Base-by-base conservation (phyloP, 2,113 vertebrate genomes). In the Sinocyclocheilus maitianheensis region DNA sequence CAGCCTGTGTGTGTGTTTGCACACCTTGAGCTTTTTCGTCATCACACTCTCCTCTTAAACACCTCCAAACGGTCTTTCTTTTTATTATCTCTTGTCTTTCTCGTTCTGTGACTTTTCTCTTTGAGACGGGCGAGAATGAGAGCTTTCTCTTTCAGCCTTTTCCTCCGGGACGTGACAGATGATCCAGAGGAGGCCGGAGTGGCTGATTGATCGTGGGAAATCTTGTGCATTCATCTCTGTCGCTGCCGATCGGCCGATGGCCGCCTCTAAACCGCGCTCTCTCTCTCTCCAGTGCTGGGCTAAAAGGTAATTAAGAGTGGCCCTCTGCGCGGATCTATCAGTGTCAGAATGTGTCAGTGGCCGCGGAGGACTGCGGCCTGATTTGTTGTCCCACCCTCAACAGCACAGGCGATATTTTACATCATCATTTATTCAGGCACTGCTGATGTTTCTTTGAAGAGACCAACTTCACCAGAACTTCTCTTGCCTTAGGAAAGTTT, bases 121-220 rank as follows among this genome's bases (percentile, higher is more conserved):
- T 12, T 43, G 81, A 58, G 34, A 26, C 12, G 12, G 43, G 46
- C 0, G 24, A 71, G 63, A 30, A 37, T 34, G 43, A 14, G 46
- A 30, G 69, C 82, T 91, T 37, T 87, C 86, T 87, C 24, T 43
- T 24, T 65, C 37, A 62, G 34, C 46, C 84, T 86, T 24, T 69
- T 75, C 58, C 84, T 40, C 12, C 11, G 83, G 77, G 81, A 85
- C 76, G 82, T 89, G 92, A 93, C 91, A 92, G 90, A 93, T 92
- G 92, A 93, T 93, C 92, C 91, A 46, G 88, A 88, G 90, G 88
- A 88, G 77, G 84, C 89, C 84, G 9, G 53, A 89, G 85, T 77
- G 82, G 34, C 90, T 89, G 92, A 94, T 94, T 92, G 93, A 94
- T 95, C 89, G 89, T 69, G 71, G 58, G 85, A 90, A 87, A 90